A percentile compares a stretch with the other conserved stretches of the same genome.
These are phyloP conservation scores for Bombus waltoni DNA, from an alignment of 1,140 invertebrate species.

Conservation along the genomic window DNA sequence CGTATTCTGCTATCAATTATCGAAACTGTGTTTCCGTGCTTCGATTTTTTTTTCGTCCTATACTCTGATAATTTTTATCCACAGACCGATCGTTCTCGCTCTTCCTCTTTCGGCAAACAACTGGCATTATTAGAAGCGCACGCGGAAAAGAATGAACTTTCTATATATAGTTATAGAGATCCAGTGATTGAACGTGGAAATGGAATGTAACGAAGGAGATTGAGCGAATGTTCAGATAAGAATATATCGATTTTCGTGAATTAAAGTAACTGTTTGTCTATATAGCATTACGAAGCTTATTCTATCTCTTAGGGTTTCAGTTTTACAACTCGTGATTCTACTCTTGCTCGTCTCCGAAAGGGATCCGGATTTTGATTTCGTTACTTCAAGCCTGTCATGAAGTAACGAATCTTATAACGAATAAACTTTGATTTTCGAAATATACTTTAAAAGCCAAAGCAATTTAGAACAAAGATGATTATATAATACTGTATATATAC, in stretches of 20 bases:
- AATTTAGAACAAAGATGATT: too few species aligned
- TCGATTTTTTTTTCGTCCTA: background rate
- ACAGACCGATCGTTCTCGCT: too few species aligned
- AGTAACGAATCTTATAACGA: too few species aligned
- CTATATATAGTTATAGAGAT: background rate
- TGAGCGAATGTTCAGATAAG: background rate
- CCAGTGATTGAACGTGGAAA: background rate
- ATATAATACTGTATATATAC: too few species aligned
- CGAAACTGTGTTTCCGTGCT: conserved; percentile 27
- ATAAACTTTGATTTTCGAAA: too few species aligned
- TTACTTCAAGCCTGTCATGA: too few species aligned
- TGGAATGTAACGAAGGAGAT: background rate
- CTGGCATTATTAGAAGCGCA: background rate
- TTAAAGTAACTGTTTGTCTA: background rate
- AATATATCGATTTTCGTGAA: background rate
- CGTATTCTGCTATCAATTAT: conserved; percentile 53
- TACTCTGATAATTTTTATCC: background rate
- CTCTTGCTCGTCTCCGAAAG: too few species aligned
- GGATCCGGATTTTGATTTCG: too few species aligned
- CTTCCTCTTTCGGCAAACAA: background rate
- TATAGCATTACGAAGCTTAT: too few species aligned
- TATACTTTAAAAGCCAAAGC: too few species aligned
- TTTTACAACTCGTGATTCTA: background rate
- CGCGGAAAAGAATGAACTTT: background rate
- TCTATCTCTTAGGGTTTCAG: background rate